Conservation (phyloP, 2,797 vertebrate species). For the Chaunax sp. region DNA sequence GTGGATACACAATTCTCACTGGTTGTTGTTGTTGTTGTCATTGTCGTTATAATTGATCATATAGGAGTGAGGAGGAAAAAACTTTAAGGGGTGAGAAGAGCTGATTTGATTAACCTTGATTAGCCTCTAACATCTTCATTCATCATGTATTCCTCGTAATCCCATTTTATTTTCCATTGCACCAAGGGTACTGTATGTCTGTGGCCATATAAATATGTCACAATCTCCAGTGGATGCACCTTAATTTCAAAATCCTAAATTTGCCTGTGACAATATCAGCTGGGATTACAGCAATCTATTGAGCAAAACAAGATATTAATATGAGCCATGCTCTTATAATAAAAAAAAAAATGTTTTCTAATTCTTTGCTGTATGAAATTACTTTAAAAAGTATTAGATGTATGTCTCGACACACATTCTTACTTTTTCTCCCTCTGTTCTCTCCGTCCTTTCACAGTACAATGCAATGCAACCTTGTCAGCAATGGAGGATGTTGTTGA, state of each 20-base stretch:
- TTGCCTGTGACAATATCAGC: no score
- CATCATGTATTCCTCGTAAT: background rate
- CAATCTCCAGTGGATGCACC: background rate
- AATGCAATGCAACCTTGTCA: constrained; percentile 91
- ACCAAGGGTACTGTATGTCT: background rate
- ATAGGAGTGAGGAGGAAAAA: background rate
- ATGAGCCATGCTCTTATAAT: background rate
- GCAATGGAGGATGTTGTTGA: constrained; percentile 90
- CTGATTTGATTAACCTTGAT: background rate
- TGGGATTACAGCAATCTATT: no score
- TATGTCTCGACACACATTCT: background rate
- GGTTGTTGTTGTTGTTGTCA: no score
- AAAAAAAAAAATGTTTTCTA: background rate
- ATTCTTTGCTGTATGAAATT: background rate
- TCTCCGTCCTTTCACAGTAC: constrained; percentile 77
- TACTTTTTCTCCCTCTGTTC: background rate
- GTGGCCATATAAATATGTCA: no score
- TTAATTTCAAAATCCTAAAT: no score
- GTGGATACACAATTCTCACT: background rate
- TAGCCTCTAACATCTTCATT: background rate
- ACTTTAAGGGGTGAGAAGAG: background rate
- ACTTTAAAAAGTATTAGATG: background rate
- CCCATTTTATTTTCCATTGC: background rate
- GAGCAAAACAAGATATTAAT: background rate
- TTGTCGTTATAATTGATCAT: no score